Evolutionary conservation across 1,140 invertebrate genomes (phyloP).

Genomic region (Ylistrum balloti): DNA sequence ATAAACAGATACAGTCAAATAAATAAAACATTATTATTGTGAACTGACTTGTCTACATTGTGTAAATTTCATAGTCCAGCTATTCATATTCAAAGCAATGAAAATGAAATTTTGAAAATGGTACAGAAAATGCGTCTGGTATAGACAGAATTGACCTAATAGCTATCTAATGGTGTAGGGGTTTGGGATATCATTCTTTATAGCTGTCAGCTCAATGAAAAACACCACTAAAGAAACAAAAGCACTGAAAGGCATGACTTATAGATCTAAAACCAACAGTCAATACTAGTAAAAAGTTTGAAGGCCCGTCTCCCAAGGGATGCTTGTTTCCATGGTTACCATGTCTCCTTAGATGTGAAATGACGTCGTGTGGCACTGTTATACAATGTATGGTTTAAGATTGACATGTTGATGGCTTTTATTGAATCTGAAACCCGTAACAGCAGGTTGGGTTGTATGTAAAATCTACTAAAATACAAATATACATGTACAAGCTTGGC

Average conservation of each 20-base stretch:
- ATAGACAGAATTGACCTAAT: neutral
- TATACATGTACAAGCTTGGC: too few relatives aligned
- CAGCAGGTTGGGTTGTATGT: neutral
- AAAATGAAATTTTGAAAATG: too few relatives aligned
- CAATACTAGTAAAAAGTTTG: neutral
- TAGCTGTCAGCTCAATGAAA: conserved; percentile 5
- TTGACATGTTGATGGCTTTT: conserved; percentile 17
- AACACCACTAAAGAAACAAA: neutral
- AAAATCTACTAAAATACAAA: neutral
- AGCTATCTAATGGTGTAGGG: neutral
- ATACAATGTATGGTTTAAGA: neutral
- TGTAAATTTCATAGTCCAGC: too few relatives aligned
- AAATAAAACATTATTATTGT: too few relatives aligned
- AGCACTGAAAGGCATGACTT: neutral
- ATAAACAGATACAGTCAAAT: too few relatives aligned
- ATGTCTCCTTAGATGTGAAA: neutral
- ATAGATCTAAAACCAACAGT: neutral
- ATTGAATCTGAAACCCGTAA: neutral
- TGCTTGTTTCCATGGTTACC: neutral
- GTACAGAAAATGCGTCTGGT: too few relatives aligned
- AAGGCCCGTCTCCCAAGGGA: neutral
- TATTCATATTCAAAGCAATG: too few relatives aligned
- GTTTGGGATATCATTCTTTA: neutral
- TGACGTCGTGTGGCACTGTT: neutral
- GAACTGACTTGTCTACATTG: too few relatives aligned